Base-by-base conservation (phyloP, 2,888 invertebrate genomes). In the Nesidiocoris tenuis region DNA sequence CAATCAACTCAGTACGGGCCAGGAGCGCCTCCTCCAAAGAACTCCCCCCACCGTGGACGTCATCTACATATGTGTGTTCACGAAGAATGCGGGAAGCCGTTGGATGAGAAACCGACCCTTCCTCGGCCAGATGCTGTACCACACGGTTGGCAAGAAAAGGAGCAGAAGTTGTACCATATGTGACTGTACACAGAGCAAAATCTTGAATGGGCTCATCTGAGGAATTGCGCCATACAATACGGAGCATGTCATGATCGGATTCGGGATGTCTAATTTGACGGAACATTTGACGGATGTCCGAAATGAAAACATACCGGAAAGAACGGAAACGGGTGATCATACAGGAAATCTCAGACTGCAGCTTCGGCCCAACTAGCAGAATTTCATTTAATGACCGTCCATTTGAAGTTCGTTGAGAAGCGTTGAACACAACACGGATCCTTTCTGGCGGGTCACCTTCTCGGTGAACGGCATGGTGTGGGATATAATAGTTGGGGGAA, bases 201-300 rank as follows among this genome's bases (percentile, higher is more conserved):
- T 63, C 63, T 1, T 17, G 21, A 22, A 63, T 9, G 17, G 63
- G 21, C 24, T 63, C 19, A 63, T 21, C 23, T 23, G 63, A 18
- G 7, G 63, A 63, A 24, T 23, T 17, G n/a, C 54, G n/a, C 66
- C 66, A 66, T 1, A 54, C 17, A 12, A 66, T 54, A 2, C 80
- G 75, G n/a, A 80, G 80, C 17, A 76, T 77, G 3, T 77, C 55
- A 2, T 75, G 56, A 67, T 80, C 67, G 7, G 18, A 78, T 2
- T 74, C 66, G 0, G 70, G 76, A 16, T 70, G 59, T 0, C 59
- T 24, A 0, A 79, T 71, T 59, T 78, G 77, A 0, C 78, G 22
- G 25, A 76, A 79, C 79, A 79, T 79, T 24, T 76, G 19, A 3
- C 19, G 16, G 7, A 70, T 70, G 23, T 70, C 70, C 1, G 70